Conservation (phyloP, 2,113 vertebrate genomes). For the Pelvicachromis taeniatus region DNA sequence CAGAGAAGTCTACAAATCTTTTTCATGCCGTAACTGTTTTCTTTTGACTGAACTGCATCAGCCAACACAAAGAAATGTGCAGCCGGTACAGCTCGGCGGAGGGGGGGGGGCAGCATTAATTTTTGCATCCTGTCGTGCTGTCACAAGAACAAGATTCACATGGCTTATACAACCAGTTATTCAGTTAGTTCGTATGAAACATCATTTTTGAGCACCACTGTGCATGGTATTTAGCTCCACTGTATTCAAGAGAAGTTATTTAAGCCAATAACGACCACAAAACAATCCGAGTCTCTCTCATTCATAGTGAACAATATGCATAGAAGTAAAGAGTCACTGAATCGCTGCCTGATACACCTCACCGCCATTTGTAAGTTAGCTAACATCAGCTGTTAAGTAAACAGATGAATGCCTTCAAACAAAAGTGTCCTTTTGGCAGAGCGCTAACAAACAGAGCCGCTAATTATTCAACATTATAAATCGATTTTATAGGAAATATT, state of each 20-base stretch:
- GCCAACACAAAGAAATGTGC: background rate
- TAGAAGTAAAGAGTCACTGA: background rate
- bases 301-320: background rate
- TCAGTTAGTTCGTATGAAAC: background rate
- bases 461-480: background rate
- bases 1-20: background rate
- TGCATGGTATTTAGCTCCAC: background rate
- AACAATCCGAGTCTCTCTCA: background rate
- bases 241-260: background rate
- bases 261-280: background rate
- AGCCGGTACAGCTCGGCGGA: background rate
- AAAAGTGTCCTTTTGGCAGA: background rate
- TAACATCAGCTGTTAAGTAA: background rate
- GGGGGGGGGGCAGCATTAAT: accelerated
- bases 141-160: background rate
- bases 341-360: background rate
- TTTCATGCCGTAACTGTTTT: background rate
- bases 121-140: background rate
- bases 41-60: background rate
- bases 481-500: background rate
- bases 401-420: background rate
- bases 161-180: background rate
- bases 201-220: accelerated
- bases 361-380: background rate
- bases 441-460: background rate